Conservation (phyloP, 1,140 invertebrate genomes). For the Matsumurasca onukii region DNA sequence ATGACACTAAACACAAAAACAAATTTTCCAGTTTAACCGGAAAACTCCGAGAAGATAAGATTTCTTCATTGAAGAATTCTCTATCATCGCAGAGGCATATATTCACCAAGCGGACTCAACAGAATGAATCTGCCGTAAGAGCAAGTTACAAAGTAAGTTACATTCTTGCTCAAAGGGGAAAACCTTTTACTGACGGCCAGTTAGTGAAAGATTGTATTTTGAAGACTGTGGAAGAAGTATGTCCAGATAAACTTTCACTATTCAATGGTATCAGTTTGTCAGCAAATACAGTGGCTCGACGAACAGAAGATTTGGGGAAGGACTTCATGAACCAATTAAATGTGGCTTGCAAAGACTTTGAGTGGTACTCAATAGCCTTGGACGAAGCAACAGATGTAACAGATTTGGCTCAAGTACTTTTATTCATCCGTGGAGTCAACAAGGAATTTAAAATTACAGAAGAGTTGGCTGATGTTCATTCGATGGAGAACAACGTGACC, state of each 20-base stretch:
- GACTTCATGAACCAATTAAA: slow-evolving; percentile 37
- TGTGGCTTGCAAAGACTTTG: slow-evolving; percentile 38
- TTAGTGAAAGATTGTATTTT: slow-evolving; percentile 37
- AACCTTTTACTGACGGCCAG: slow-evolving; percentile 40
- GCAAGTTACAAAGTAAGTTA: slow-evolving; percentile 43
- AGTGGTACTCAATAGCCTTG: slow-evolving; percentile 44
- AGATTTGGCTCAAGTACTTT: slow-evolving; percentile 43
- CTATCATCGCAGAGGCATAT: slow-evolving; percentile 42
- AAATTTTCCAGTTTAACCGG: slow-evolving; percentile 22
- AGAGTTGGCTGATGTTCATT: slow-evolving; percentile 42
- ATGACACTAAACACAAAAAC: slow-evolving; percentile 26
- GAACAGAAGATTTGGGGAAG: slow-evolving; percentile 42
- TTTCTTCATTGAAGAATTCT: slow-evolving; percentile 40
- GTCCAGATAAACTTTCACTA: slow-evolving; percentile 38
- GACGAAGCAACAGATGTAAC: slow-evolving; percentile 46
- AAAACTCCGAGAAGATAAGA: slow-evolving; percentile 41
- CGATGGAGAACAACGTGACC: slow-evolving; percentile 43
- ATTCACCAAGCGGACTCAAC: slow-evolving; percentile 40
- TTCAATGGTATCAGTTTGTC: slow-evolving; percentile 39
- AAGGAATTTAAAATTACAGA: slow-evolving; percentile 43
- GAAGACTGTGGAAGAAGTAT: slow-evolving; percentile 37
- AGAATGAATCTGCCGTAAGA: slow-evolving; percentile 41
- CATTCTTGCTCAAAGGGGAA: slow-evolving; percentile 42
- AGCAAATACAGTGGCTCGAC: slow-evolving; percentile 42
- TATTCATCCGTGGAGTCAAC: slow-evolving; percentile 45